Conservation (phyloP, 2,113 vertebrate species). For the Symphodus melops region DNA sequence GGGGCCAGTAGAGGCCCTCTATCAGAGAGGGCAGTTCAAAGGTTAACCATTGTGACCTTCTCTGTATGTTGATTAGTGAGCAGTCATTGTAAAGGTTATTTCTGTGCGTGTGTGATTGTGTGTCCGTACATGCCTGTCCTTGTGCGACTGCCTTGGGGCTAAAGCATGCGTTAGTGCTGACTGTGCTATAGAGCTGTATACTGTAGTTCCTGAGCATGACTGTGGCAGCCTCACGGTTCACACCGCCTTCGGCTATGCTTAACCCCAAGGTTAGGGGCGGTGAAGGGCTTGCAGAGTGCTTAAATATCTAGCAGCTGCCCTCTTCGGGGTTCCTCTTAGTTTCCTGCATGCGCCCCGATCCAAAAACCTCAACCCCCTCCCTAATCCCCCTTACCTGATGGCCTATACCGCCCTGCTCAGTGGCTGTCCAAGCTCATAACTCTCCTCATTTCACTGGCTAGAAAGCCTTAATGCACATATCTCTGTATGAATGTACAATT, state of each 20-base stretch:
- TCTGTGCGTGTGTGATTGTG: conserved; percentile 67
- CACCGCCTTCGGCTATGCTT: conserved; percentile 77
- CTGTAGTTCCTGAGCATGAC: conserved; percentile 64
- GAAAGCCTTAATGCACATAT: conserved; percentile 46
- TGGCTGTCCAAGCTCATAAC: conserved; percentile 65
- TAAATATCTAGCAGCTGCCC: conserved; percentile 65
- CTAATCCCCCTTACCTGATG: conserved; percentile 6
- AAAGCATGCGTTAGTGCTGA: conserved; percentile 73
- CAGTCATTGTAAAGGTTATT: conserved; percentile 76
- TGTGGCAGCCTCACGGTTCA: conserved; percentile 69
- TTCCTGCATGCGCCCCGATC: conserved; percentile 62
- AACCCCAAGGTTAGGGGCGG: conserved; percentile 74
- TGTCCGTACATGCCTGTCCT: conserved; percentile 69
- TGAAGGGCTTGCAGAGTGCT: conserved; percentile 58
- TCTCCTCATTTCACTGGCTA: conserved; percentile 47
- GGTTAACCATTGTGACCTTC: conserved; percentile 74
- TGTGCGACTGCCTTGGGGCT: conserved; percentile 73
- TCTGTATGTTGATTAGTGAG: conserved; percentile 75
- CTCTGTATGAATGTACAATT: conserved; percentile 43
- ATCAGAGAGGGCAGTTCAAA: conserved; percentile 73
- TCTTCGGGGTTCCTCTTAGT: conserved; percentile 61
- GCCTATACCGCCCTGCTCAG: conserved; percentile 49
- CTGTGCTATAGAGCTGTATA: conserved; percentile 56
- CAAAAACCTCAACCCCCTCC: conserved; percentile 46
- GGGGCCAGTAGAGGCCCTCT: conserved; percentile 55